A percentile compares a stretch with the other conserved stretches of the same genome.
phyloP scores from a whole-genome alignment of 2,113 vertebrate genomes.

The Ictalurus furcatus region DNA sequence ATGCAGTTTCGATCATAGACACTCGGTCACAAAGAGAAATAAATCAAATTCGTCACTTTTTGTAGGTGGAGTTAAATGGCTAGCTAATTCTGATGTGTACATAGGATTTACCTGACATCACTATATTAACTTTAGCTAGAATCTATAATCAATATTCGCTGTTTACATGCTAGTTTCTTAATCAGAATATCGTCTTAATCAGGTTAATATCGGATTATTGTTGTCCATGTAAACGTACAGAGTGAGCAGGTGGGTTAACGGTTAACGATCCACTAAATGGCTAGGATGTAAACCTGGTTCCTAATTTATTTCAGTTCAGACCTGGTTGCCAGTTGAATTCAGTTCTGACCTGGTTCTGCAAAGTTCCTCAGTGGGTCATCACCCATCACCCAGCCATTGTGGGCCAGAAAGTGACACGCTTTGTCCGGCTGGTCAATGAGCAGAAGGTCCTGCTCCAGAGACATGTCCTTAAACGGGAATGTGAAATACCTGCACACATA shows the following conservation, averaged over 20 bases:
- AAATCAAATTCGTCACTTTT: not conserved
- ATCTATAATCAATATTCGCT: too few relatives aligned
- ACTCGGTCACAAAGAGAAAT: not conserved
- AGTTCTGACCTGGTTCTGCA: constrained; percentile 85
- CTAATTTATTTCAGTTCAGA: not conserved
- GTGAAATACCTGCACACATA: constrained; percentile 85
- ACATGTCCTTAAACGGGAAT: constrained; percentile 82
- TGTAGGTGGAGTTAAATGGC: not conserved
- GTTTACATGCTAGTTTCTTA: too few relatives aligned
- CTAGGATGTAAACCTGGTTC: not conserved
- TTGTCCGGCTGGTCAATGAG: constrained; percentile 83
- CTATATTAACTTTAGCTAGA: not conserved
- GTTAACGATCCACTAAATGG: not conserved
- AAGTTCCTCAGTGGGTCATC: constrained; percentile 96
- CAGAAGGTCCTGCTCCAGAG: constrained; percentile 79
- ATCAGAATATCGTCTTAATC: too few relatives aligned
- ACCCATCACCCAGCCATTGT: constrained; percentile 98
- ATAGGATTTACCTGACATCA: not conserved
- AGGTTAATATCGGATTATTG: too few relatives aligned
- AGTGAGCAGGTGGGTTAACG: not conserved
- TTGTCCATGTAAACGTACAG: too few relatives aligned
- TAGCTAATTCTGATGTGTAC: not conserved
- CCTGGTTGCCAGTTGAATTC: constrained; percentile 67
- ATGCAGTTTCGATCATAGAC: not conserved
- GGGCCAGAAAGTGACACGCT: constrained; percentile 87